Base-by-base conservation (phyloP, 1,140 invertebrate species). In the Camponotus floridanus region DNA sequence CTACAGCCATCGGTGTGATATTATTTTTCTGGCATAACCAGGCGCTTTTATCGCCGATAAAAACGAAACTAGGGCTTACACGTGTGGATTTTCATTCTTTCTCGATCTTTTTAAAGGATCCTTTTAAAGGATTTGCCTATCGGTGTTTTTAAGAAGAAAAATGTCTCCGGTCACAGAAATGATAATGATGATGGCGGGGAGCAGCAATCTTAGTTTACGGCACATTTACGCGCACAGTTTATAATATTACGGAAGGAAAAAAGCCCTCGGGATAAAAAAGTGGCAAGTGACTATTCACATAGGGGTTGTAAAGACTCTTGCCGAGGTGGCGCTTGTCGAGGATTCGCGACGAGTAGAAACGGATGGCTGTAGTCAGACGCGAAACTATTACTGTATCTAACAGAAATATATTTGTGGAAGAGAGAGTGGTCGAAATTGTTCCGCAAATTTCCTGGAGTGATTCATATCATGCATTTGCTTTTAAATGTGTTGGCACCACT, bases 181-280 rank as follows among this genome's bases (percentile, higher is more conserved):
- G 15, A 55, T 21, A 48, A 71, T 45, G 76, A 11, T 26, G 21
- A 76, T 13, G 62, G 31, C 55, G 59, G 55, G 55, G 45, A 85
- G 86, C 59, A n/a, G 51, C 73, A 88, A 73, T 79, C 81, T 59
- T 65, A 59, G 67, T 85, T 88, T 74, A 85, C 86, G 61, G 81
- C 55, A 51, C 67, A 83, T 83, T 81, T 85, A 68, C 61, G 73
- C 61, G 26, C 64, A 39, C 61, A 42, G 80, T 88, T 88, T 79
- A 85, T 74, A 88, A 85, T 88, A 88, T 88, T 79, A 70, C 62
- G 71, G 55, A 88, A 55, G 45, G n/a, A 61, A 80, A 85, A 36
- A 57, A 71, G n/a, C 11, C 45, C 42, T 15, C 9, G 15, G 26
- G 85, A 45, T 65, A 73, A 67, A 76, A 86, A 55, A 42, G 62